phyloP scores from a whole-genome alignment of 2,113 vertebrate genomes.

The Caranx melampygus region DNA sequence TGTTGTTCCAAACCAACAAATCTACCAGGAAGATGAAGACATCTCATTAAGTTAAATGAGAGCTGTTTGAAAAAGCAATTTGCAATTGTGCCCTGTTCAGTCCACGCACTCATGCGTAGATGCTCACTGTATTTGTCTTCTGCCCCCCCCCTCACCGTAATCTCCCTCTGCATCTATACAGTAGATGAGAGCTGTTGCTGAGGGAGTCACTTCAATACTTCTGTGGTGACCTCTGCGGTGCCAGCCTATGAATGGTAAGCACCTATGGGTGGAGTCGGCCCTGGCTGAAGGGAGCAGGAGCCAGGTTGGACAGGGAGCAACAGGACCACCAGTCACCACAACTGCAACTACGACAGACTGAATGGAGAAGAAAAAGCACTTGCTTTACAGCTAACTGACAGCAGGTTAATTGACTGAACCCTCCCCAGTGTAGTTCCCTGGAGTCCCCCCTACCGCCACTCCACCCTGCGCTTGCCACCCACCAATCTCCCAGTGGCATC shows the following conservation, averaged over 20 bases:
- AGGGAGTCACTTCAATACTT: conserved; percentile 52
- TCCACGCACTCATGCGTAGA: conserved; percentile 14
- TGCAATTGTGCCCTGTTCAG: conserved; percentile 20
- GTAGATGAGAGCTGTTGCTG: conserved; percentile 49
- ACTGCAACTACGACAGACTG: background rate
- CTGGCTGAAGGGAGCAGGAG: background rate
- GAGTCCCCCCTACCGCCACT: background rate
- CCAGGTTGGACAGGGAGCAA: conserved; percentile 1
- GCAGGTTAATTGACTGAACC: conserved; percentile 68
- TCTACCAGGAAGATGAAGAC: conserved; percentile 38
- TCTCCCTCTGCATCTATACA: conserved; percentile 1
- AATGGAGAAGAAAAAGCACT: conserved; percentile 14
- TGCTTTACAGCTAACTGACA: conserved; percentile 64
- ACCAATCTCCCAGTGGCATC: background rate
- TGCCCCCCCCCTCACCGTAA: background rate
- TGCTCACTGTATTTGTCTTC: background rate
- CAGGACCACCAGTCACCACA: conserved; percentile 5
- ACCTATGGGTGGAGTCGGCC: conserved; percentile 48
- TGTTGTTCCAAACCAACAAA: conserved; percentile 21
- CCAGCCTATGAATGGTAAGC: conserved; percentile 73
- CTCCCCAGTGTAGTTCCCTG: conserved; percentile 9
- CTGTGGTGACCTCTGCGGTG: conserved; percentile 25
- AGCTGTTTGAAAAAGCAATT: conserved; percentile 48
- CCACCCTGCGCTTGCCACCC: too few species aligned
- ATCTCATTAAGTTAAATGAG: conserved; percentile 41